phyloP scores from a whole-genome alignment of 1,140 invertebrate genomes.

The Hydropsyche tenuis region DNA sequence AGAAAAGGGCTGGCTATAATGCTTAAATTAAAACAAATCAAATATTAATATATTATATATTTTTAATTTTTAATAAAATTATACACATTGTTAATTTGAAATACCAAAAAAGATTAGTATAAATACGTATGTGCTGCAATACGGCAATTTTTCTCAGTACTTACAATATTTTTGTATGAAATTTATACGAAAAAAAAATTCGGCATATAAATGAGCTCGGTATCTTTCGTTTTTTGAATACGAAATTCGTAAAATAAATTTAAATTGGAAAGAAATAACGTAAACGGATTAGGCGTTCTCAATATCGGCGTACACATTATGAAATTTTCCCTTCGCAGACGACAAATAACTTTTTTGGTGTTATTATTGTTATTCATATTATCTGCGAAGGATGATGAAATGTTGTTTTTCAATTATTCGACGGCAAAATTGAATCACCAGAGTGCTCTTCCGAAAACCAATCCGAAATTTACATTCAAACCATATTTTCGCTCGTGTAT shows the following conservation, averaged over 20 bases:
- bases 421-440: not conserved
- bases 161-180: too few species aligned
- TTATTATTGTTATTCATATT: not conserved
- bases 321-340: not conserved
- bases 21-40: too few species aligned
- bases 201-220: not conserved
- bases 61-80: too few species aligned
- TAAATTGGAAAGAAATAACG: slow-evolving; percentile 19
- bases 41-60: too few species aligned
- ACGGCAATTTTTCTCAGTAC: too few species aligned
- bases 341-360: not conserved
- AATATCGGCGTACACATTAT: slow-evolving; percentile 4
- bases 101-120: too few species aligned
- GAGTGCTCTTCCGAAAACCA: slow-evolving; percentile 12
- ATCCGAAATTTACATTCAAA: slow-evolving; percentile 3
- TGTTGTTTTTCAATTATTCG: slow-evolving; percentile 24
- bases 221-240: not conserved
- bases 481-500: not conserved
- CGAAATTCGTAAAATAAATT: slow-evolving; percentile 15
- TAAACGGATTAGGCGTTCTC: slow-evolving; percentile 10
- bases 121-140: too few species aligned
- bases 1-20: too few species aligned
- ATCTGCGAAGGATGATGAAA: slow-evolving; percentile 5
- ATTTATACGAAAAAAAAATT: too few species aligned
- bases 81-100: too few species aligned